Base-by-base conservation (phyloP, 2,888 invertebrate species). In the Scotopteryx bipunctaria region DNA sequence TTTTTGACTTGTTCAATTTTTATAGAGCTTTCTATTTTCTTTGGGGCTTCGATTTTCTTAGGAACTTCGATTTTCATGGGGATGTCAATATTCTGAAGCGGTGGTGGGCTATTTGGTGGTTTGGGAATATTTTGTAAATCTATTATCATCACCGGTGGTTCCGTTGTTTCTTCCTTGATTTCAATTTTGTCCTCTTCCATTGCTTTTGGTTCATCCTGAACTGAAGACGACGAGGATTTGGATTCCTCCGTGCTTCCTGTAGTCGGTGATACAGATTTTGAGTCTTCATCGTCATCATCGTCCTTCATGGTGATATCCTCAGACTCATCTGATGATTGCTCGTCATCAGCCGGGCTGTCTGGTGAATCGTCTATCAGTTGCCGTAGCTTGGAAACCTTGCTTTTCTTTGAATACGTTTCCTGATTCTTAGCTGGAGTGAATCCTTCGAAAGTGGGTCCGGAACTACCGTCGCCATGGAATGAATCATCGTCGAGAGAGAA, bases 401-500 rank as follows among this genome's bases (percentile, higher is more conserved):
- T 90, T 63, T 88, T 91, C 59, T 91, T 91, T 0, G 91, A 91
- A 62, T 91, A 91, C 1, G 91, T 91, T 66, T 91, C 91, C 73
- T 91, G 91, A 55, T 91, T 91, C 63, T 91, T 91, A 25, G 91
- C 92, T 0, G 92, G 91, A 5, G 92, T 91, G 50, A 92, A 91
- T 35, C 92, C 92, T 71, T 91, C 90, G 59, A 91, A 91, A 16
- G 91, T 91, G 1, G 91, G 86, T 0, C 86, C 88, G 2, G 86
- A 91, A 36, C 87, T 84, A 29, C 90, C 80, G 17, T 92, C 91
- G 5, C 92, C 91, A 1, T 92, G 91, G 63, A 93, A 92, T 0
- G 93, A 87, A 60, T 93, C 93, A 53, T 92, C 92, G 35, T 92
- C 92, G 50, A 92, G 82, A 1, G 92, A 91, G 67, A 93, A 93